Conservation (phyloP, 1,140 invertebrate genomes). For the Cryptotermes secundus region DNA sequence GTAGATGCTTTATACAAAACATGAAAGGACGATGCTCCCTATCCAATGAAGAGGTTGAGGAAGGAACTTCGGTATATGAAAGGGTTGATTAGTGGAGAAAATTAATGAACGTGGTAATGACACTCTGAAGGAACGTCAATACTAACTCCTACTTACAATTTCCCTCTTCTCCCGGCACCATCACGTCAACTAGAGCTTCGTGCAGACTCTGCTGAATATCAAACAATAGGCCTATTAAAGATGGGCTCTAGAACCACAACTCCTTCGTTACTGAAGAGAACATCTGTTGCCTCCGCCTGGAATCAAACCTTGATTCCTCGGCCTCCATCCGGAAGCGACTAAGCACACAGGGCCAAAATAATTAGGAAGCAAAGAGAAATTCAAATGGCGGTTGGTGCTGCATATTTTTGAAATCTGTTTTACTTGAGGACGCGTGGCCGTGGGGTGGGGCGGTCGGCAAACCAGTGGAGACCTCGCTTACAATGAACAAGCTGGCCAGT, state of each 20-base stretch:
- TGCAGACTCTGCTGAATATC: too few relatives aligned
- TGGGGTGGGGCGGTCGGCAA: neutral
- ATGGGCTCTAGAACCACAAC: too few relatives aligned
- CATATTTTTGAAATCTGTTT: neutral
- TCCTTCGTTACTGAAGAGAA: too few relatives aligned
- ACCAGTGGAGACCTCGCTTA: neutral
- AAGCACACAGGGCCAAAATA: neutral
- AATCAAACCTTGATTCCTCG: too few relatives aligned
- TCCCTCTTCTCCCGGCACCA: too few relatives aligned
- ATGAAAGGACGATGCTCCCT: neutral
- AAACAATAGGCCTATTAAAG: too few relatives aligned
- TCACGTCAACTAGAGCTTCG: too few relatives aligned
- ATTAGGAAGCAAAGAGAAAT: neutral
- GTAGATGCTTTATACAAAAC: neutral
- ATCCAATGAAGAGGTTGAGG: neutral
- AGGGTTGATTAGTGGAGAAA: neutral
- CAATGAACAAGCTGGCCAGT: neutral
- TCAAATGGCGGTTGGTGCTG: neutral
- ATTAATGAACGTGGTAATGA: conserved; percentile 11
- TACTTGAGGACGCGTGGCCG: neutral
- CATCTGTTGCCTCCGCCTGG: too few relatives aligned
- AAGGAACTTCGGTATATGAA: neutral
- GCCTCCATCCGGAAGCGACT: too few relatives aligned
- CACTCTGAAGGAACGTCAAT: neutral
- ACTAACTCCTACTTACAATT: neutral